phyloP scores from a whole-genome alignment of 2,113 vertebrate species.

The Parotia lawesii region DNA sequence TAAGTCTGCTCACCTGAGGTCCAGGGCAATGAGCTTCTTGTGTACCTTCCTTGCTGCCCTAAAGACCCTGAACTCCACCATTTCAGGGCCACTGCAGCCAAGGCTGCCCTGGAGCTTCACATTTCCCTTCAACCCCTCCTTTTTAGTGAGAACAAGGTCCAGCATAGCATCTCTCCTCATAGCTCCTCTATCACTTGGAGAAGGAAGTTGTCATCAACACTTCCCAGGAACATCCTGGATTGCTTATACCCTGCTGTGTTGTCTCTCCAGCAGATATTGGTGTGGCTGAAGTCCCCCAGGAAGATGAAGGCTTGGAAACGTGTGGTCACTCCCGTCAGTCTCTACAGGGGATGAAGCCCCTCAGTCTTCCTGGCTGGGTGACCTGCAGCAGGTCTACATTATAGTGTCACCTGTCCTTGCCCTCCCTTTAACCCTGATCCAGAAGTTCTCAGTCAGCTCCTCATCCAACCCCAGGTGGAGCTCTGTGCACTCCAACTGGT shows the following conservation, averaged over 20 bases:
- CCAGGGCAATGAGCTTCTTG: neutral
- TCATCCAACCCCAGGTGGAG: neutral
- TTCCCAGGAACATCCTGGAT: neutral
- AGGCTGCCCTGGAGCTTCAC: neutral
- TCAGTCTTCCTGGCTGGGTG: accelerated
- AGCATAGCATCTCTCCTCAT: neutral
- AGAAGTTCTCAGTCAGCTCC: neutral
- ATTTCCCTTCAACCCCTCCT: neutral
- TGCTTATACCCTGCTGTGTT: neutral
- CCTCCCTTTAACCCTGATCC: neutral
- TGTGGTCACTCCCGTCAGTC: neutral
- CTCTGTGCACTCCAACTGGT: accelerated
- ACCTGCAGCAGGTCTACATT: neutral
- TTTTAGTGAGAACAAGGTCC: neutral
- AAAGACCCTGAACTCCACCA: neutral
- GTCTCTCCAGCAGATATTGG: neutral
- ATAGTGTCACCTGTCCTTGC: neutral
- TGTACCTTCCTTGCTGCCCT: neutral
- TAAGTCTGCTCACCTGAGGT: neutral
- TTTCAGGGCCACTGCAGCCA: neutral
- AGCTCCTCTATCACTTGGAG: neutral
- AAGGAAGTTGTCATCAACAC: neutral
- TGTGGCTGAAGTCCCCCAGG: neutral
- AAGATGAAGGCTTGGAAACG: accelerated
- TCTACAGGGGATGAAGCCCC: neutral